Base-by-base conservation (phyloP, 2,888 invertebrate genomes). In the Dusona sp. region DNA sequence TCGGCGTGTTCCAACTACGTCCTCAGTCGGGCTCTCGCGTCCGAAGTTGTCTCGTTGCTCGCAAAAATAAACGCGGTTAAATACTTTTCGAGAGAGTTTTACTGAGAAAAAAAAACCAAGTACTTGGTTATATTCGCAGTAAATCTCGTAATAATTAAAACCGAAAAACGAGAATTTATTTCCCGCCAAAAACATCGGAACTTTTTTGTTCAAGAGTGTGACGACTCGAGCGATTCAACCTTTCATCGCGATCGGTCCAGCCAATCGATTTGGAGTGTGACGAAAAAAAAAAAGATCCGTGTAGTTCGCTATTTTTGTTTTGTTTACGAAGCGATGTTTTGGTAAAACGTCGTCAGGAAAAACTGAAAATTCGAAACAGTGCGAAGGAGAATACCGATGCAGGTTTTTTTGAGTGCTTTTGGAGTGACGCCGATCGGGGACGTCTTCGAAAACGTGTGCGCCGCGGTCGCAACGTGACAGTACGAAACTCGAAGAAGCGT, bases 11-110 rank as follows among this genome's bases (percentile, higher is more conserved):
- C 79, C 64, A 74, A 65, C 83, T 83, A 83, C 80, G 68, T 81
- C 88, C 83, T 86, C 90, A 90, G 90, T 91, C 90, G 90, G 85
- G 89, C 88, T 88, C 84, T 87, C 89, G 88, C 90, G 88, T 87
- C 88, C 86, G 87, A 54, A 64, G 33, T 61, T 61, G 61, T 79
- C 25, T 38, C 68, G 45, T 48, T 29, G 84, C 75, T 79, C 29
- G 70, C 64, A 54, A 72, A 64, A 70, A 73, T 72, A 84, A 86
- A 87, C 80, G 25, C 48, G 48, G 16, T 25, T 16, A 2, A 1
- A 25, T 68, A 16, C 0, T 42, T n/a, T 4, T 4, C 48, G n/a
- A 19, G n/a, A n/a, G 0, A 48, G n/a, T 48, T n/a, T 19, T 48
- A 4, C 19, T n/a, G 48, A 19, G n/a, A 48, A 1, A 19, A n/a